A percentile compares a stretch with the other conserved stretches of the same genome.
phyloP scores from a whole-genome alignment of 2,113 vertebrate species.

The Ochotona curzoniae region DNA sequence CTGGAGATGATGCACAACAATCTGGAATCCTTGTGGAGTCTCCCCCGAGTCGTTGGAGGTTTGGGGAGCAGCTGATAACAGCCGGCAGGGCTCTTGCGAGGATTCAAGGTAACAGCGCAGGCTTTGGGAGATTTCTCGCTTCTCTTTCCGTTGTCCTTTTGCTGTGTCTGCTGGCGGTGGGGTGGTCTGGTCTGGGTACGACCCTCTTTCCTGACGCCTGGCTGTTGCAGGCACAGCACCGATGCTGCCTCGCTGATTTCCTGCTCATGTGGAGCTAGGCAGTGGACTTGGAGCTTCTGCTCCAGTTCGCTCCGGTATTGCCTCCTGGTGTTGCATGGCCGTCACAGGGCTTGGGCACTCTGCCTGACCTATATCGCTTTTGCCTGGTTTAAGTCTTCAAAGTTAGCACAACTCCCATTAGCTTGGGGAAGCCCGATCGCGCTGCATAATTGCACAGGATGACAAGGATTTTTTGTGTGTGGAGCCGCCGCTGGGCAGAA shows the following conservation, averaged over 20 bases:
- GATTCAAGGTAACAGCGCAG: constrained; percentile 69
- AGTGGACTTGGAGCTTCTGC: constrained; percentile 31
- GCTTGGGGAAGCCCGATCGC: constrained; percentile 57
- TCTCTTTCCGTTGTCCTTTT: background rate
- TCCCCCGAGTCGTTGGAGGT: constrained; percentile 61
- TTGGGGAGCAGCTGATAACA: constrained; percentile 77
- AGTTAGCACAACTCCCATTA: constrained; percentile 80
- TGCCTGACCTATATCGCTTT: constrained; percentile 70
- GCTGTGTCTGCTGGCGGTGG: background rate
- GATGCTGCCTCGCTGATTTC: background rate
- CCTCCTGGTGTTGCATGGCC: constrained; percentile 43
- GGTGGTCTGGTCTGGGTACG: background rate
- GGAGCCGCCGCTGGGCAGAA: background rate
- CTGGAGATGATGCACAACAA: constrained; percentile 72
- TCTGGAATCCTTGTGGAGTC: constrained; percentile 66
- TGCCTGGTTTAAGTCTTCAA: constrained; percentile 76
- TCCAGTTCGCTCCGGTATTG: background rate
- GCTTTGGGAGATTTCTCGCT: background rate
- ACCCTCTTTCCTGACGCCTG: constrained; percentile 14
- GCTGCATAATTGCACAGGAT: constrained; percentile 64
- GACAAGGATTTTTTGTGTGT: constrained; percentile 48
- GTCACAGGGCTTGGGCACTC: constrained; percentile 7
- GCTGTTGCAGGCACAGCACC: background rate
- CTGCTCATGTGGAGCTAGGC: background rate
- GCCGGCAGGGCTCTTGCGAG: constrained; percentile 66